These are phyloP conservation scores for Eutolmus rufibarbis DNA, from an alignment of 2,888 invertebrate genomes.

Conservation along the genomic window DNA sequence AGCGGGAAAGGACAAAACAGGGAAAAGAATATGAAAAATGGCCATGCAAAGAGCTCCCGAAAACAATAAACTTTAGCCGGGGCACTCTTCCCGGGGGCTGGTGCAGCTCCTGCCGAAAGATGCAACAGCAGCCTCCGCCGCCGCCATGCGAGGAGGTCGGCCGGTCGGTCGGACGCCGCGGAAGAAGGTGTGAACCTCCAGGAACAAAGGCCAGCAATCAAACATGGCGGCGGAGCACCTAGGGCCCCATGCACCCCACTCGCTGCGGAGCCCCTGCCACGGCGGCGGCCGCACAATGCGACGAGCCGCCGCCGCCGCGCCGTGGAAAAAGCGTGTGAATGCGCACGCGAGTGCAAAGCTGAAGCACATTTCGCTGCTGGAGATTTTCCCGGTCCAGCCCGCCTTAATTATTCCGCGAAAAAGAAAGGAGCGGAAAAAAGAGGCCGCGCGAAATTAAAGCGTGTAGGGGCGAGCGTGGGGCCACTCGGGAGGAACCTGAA, in stretches of 20 bases:
- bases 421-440: background rate
- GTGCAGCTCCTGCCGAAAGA: background rate
- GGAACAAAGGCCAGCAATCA: conserved; percentile 29
- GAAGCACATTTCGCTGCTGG: conserved; percentile 37
- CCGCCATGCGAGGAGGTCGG: background rate
- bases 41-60: background rate
- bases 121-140: background rate
- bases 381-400: conserved; percentile 17
- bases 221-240: conserved; percentile 18
- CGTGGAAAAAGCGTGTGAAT: conserved; percentile 17
- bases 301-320: too few species aligned
- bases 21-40: background rate
- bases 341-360: conserved; percentile 38
- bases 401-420: conserved; percentile 28
- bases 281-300: background rate
- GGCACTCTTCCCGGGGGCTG: background rate
- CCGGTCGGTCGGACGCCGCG: too few species aligned
- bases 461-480: background rate
- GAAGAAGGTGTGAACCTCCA: background rate
- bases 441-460: background rate
- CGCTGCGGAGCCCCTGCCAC: background rate
- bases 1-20: background rate
- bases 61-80: background rate
- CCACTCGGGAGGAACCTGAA: background rate
- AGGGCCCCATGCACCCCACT: background rate